Evolutionary conservation across 2,113 vertebrate genomes (phyloP).

Genomic region (Baryphthengus martii): DNA sequence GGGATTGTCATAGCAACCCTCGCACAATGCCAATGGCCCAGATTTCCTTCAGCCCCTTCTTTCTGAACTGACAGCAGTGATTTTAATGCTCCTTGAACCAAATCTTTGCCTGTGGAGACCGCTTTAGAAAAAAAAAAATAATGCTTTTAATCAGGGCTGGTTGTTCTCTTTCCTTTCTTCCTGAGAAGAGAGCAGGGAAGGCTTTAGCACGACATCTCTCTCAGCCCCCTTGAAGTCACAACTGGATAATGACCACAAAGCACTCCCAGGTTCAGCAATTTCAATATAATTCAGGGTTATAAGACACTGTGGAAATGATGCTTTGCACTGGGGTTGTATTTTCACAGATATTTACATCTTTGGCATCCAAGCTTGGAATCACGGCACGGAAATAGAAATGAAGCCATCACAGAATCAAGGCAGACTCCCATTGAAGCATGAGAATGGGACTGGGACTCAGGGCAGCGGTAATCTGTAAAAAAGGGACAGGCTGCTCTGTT

Average conservation of each 20-base stretch:
- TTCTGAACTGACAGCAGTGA: slow-evolving; percentile 73
- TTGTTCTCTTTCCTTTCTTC: slow-evolving; percentile 43
- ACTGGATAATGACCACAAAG: slow-evolving; percentile 14
- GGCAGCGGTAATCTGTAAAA: neutral
- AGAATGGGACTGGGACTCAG: neutral
- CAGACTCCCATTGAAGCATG: neutral
- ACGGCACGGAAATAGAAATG: neutral
- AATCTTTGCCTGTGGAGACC: slow-evolving; percentile 27
- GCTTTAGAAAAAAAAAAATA: neutral
- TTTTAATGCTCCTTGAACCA: slow-evolving; percentile 77
- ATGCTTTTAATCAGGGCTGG: slow-evolving; percentile 53
- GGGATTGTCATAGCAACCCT: slow-evolving; percentile 72
- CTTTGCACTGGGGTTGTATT: neutral
- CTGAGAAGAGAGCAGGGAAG: neutral
- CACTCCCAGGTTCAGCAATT: neutral
- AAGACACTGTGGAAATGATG: neutral
- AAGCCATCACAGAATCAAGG: neutral
- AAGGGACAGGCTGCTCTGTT: neutral
- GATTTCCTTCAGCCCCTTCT: slow-evolving; percentile 66
- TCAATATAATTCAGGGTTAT: neutral
- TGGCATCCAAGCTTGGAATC: neutral
- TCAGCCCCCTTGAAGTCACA: neutral
- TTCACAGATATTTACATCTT: neutral
- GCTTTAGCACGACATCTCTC: neutral
- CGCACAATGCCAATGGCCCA: slow-evolving; percentile 68